Conservation (phyloP, 2,797 vertebrate species). For the Phalloptychus januarius region DNA sequence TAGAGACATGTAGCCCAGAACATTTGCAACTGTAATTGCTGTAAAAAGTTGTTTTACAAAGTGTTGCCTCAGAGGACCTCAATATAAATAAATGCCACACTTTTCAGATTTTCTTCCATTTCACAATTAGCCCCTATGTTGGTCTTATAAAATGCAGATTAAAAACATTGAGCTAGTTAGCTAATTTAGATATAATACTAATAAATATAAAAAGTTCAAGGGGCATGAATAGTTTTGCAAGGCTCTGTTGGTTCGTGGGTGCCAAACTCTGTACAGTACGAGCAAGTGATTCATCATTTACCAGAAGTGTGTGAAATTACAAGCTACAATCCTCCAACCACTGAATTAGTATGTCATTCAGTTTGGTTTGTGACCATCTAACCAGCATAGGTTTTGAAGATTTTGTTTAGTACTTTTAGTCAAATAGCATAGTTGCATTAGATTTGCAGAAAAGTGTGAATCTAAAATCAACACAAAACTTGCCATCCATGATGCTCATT, state of each 20-base stretch:
- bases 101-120: neutral
- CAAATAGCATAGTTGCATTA: neutral
- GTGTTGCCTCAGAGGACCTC: neutral
- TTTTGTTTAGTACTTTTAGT: neutral
- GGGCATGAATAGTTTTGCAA: neutral
- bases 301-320: constrained; percentile 6
- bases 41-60: neutral
- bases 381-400: neutral
- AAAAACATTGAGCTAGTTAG: neutral
- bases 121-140: neutral
- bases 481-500: neutral
- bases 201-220: neutral
- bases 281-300: neutral
- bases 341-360: constrained; percentile 2
- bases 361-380: constrained; percentile 27
- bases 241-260: neutral
- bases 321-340: constrained; percentile 15
- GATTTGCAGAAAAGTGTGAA: neutral
- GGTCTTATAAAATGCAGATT: neutral
- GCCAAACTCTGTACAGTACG: neutral
- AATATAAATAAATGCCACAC: neutral
- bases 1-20: neutral
- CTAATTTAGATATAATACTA: neutral
- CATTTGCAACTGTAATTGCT: neutral
- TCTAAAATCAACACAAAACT: neutral